phyloP scores from a whole-genome alignment of 35 echinoderm and acorn worm species.

The Nesometra sesokonis region DNA sequence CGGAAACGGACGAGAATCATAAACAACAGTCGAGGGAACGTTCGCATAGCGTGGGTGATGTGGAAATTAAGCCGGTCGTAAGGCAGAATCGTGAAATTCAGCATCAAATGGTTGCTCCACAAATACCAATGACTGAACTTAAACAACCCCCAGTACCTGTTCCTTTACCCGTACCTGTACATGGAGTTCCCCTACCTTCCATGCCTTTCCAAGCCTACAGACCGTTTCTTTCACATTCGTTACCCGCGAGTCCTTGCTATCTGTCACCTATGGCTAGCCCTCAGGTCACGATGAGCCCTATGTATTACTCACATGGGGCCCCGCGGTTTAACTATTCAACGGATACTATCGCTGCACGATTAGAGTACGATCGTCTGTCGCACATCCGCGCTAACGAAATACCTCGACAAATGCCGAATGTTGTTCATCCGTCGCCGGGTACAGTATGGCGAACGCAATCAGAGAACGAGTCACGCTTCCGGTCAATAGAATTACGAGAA shows the following conservation, averaged over 20 bases:
- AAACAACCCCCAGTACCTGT: not conserved
- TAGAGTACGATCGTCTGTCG: slow-evolving; percentile 72
- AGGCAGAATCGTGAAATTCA: slow-evolving; percentile 4
- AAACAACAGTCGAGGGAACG: slow-evolving; percentile 37
- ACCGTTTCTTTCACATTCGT: slow-evolving; percentile 76
- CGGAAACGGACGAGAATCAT: slow-evolving; percentile 36
- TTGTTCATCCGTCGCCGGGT: slow-evolving; percentile 50
- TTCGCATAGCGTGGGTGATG: slow-evolving; percentile 79
- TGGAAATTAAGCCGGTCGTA: slow-evolving; percentile 29
- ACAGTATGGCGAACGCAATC: slow-evolving; percentile 64
- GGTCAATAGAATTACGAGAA: slow-evolving; percentile 47
- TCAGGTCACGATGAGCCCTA: slow-evolving; percentile 55
- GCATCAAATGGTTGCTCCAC: not conserved
- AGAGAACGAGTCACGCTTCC: slow-evolving; percentile 70
- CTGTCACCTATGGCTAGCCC: slow-evolving; percentile 82
- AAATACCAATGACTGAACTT: slow-evolving; percentile 16
- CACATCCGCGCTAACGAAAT: slow-evolving; percentile 50
- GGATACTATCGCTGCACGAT: slow-evolving; percentile 55
- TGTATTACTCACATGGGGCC: slow-evolving; percentile 30
- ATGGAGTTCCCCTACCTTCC: slow-evolving; percentile 33
- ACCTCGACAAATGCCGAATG: slow-evolving; percentile 25
- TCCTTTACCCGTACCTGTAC: slow-evolving; percentile 2
- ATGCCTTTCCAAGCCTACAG: slow-evolving; percentile 29
- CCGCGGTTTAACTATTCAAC: slow-evolving; percentile 84
- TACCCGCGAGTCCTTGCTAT: slow-evolving; percentile 84